Percentiles rank a stretch among this genome's conserved stretches.
Evolutionary conservation across 1,140 invertebrate genomes (phyloP).

Genomic region (Rhizoglyphus robini): DNA sequence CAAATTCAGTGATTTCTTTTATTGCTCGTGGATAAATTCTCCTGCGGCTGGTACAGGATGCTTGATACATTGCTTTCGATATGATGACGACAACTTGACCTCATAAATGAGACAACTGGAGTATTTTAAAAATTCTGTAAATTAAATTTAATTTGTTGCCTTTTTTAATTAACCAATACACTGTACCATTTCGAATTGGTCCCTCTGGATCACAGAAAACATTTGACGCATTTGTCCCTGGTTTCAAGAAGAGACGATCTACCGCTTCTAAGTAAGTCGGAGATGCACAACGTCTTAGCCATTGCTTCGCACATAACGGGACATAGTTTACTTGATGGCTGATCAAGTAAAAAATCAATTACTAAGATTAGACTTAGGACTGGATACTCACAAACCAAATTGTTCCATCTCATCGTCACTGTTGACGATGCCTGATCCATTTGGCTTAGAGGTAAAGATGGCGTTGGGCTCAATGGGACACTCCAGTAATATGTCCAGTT

Average conservation of each 20-base stretch:
- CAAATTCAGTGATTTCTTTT: neutral
- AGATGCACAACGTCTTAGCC: neutral
- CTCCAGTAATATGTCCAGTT: neutral
- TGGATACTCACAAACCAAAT: constrained; percentile 10
- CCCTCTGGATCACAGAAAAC: neutral
- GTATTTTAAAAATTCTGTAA: constrained; percentile 1
- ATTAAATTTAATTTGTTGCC: too few relatives aligned
- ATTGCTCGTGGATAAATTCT: neutral
- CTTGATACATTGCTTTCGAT: neutral
- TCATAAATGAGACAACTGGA: constrained; percentile 1
- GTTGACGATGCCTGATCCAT: neutral
- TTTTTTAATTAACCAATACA: too few relatives aligned
- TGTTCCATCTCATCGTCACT: neutral
- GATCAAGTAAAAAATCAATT: neutral
- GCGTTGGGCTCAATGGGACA: neutral
- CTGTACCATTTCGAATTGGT: neutral
- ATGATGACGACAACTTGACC: neutral
- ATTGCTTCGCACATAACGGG: neutral
- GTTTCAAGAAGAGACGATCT: neutral
- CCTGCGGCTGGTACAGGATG: neutral
- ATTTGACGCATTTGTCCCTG: neutral
- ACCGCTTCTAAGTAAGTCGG: neutral
- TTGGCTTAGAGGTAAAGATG: neutral
- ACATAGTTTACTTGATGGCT: constrained; percentile 1
- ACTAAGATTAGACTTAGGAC: neutral